These are phyloP conservation scores for Toxotes lorentzi DNA, from an alignment of 2,797 vertebrate genomes.

Conservation along the genomic window DNA sequence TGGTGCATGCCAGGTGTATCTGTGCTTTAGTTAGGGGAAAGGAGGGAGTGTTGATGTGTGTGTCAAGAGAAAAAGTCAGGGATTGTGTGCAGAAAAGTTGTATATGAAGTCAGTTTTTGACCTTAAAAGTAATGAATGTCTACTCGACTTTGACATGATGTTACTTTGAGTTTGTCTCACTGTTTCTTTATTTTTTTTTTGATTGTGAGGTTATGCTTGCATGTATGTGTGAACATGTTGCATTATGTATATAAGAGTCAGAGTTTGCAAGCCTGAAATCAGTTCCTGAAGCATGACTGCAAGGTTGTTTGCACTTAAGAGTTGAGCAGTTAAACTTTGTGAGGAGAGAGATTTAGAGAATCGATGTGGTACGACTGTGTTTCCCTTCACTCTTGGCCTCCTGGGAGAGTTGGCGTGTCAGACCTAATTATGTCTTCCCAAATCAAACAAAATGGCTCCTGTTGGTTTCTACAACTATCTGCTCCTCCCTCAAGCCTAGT, in stretches of 20 bases:
- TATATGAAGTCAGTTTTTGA: not conserved
- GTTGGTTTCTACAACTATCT: conserved; percentile 49
- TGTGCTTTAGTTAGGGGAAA: not conserved
- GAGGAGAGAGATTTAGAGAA: conserved; percentile 44
- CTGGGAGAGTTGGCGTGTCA: conserved; percentile 58
- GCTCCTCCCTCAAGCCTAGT: conserved; percentile 24
- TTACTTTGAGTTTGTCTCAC: not conserved
- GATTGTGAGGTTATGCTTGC: conserved; percentile 4
- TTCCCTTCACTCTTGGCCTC: conserved; percentile 39
- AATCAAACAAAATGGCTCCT: conserved; percentile 68
- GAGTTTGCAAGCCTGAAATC: conserved; percentile 14
- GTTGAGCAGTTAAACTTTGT: conserved; percentile 53
- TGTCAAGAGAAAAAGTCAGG: not conserved
- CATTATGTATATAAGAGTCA: conserved; percentile 6
- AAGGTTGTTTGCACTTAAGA: conserved; percentile 56
- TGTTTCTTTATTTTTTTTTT: not conserved
- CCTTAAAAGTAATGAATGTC: not conserved
- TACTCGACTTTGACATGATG: not conserved
- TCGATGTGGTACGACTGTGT: conserved; percentile 46
- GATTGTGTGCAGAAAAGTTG: not conserved
- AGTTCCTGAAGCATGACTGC: conserved; percentile 40
- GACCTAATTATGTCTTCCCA: conserved; percentile 62
- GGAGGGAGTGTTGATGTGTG: not conserved
- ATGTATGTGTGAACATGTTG: not conserved
- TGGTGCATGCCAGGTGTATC: conserved; percentile 1